Percentiles rank a stretch among this genome's conserved stretches.
Conservation (phyloP, 2,113 vertebrate species). For the Cryptotis parvus region DNA sequence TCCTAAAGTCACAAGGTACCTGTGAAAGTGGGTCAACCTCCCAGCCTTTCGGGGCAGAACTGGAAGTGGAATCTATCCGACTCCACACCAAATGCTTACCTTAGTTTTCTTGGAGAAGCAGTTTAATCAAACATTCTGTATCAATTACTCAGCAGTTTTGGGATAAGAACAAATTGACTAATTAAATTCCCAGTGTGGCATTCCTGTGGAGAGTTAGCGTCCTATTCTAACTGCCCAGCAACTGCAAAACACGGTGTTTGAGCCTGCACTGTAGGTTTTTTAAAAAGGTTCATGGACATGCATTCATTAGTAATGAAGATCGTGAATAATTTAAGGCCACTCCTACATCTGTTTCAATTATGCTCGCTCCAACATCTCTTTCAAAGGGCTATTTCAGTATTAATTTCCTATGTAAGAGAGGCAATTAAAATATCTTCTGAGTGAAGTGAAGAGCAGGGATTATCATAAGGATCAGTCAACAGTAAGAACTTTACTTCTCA, state of each 20-base stretch:
- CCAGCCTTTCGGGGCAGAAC: not conserved
- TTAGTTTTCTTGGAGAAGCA: slow-evolving; percentile 67
- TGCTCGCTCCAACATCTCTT: slow-evolving; percentile 74
- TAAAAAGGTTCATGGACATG: slow-evolving; percentile 69
- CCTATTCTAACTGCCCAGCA: slow-evolving; percentile 24
- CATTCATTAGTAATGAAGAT: slow-evolving; percentile 88
- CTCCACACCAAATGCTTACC: slow-evolving; percentile 72
- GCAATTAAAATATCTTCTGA: slow-evolving; percentile 44
- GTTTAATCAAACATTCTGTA: not conserved
- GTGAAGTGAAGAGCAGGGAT: slow-evolving; percentile 56
- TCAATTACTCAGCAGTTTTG: slow-evolving; percentile 50
- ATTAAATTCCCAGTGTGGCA: slow-evolving; percentile 50
- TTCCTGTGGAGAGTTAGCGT: slow-evolving; percentile 7
- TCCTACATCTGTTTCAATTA: slow-evolving; percentile 84
- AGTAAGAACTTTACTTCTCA: not conserved
- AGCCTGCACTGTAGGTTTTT: slow-evolving; percentile 51
- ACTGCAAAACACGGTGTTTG: slow-evolving; percentile 47
- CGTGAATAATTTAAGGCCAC: slow-evolving; percentile 87
- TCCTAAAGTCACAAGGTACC: not conserved
- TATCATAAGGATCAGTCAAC: slow-evolving; percentile 74
- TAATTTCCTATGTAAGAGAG: slow-evolving; percentile 23
- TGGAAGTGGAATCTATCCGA: not conserved
- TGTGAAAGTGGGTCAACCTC: not conserved
- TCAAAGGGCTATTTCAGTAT: slow-evolving; percentile 76
- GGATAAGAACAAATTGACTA: slow-evolving; percentile 54